Evolutionary conservation across 2,113 vertebrate species (phyloP).

Genomic region (Psilopsiagon aurifrons): DNA sequence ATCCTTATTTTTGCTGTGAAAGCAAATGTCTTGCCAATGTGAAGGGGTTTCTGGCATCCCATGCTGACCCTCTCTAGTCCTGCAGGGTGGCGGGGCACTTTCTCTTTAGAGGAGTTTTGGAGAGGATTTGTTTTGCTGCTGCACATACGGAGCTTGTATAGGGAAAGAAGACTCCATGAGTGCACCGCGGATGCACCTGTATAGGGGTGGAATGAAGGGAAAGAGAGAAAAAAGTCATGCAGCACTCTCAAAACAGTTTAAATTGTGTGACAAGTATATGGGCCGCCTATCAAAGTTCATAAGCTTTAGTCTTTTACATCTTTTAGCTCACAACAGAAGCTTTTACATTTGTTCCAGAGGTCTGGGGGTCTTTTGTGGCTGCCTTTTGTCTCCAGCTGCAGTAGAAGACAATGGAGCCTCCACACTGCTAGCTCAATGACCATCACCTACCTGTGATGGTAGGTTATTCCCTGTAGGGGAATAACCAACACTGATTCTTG

Average conservation of each 20-base stretch:
- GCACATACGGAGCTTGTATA: conserved; percentile 36
- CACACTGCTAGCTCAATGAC: neutral
- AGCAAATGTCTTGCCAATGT: conserved; percentile 56
- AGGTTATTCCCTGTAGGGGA: neutral
- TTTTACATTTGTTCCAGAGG: neutral
- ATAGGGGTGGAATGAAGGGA: neutral
- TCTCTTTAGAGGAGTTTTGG: conserved; percentile 64
- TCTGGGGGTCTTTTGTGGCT: neutral
- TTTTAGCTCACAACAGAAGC: neutral
- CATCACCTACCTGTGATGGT: neutral
- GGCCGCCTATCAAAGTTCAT: neutral
- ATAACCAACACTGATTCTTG: rapidly evolving
- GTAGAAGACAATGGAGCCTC: neutral
- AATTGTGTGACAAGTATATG: neutral
- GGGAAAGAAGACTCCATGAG: neutral
- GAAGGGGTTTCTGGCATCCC: conserved; percentile 64
- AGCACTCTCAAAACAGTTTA: neutral
- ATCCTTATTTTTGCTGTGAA: conserved; percentile 63
- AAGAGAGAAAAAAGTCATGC: neutral
- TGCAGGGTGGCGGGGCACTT: conserved; percentile 57
- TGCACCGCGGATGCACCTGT: neutral
- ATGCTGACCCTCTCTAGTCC: conserved; percentile 10
- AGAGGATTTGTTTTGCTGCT: conserved; percentile 65
- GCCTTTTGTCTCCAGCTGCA: neutral
- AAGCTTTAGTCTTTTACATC: neutral